Conservation (phyloP, 2,888 invertebrate species). For the Idaea dimidiata region DNA sequence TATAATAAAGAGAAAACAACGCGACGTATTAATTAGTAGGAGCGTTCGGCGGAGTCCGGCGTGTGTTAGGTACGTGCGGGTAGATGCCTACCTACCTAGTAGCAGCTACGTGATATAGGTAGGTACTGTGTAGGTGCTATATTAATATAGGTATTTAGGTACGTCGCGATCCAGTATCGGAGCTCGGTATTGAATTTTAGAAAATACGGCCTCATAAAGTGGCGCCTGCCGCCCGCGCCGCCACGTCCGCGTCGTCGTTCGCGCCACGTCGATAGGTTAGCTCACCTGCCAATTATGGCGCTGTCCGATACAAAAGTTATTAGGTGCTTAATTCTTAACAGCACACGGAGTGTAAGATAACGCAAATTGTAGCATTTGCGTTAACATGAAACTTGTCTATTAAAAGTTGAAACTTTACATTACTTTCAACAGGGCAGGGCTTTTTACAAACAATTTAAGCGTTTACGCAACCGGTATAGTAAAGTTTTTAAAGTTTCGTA, state of each 20-base stretch:
- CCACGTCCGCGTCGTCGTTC: no score
- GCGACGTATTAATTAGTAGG: conserved; percentile 66
- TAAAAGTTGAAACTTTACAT: no score
- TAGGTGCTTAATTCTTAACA: background rate
- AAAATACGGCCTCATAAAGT: conserved; percentile 48
- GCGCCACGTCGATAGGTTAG: background rate
- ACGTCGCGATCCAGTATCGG: conserved; percentile 29
- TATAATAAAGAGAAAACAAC: conserved; percentile 69
- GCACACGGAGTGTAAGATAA: no score
- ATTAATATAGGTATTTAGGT: background rate
- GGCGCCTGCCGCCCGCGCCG: conserved; percentile 17
- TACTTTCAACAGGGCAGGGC: no score
- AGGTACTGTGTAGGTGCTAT: background rate
- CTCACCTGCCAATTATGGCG: background rate
- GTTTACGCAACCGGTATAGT: no score
- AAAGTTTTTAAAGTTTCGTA: no score
- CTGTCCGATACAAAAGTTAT: background rate
- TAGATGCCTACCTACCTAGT: conserved; percentile 4
- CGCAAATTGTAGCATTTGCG: no score
- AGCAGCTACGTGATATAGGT: background rate
- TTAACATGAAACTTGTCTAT: no score
- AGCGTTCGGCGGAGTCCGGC: conserved; percentile 26
- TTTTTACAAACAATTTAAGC: no score
- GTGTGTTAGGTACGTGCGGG: conserved; percentile 7
- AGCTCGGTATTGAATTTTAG: conserved; percentile 59